These are phyloP conservation scores for Megaptera novaeangliae DNA, from an alignment of 2,113 vertebrate genomes.

Conservation along the genomic window DNA sequence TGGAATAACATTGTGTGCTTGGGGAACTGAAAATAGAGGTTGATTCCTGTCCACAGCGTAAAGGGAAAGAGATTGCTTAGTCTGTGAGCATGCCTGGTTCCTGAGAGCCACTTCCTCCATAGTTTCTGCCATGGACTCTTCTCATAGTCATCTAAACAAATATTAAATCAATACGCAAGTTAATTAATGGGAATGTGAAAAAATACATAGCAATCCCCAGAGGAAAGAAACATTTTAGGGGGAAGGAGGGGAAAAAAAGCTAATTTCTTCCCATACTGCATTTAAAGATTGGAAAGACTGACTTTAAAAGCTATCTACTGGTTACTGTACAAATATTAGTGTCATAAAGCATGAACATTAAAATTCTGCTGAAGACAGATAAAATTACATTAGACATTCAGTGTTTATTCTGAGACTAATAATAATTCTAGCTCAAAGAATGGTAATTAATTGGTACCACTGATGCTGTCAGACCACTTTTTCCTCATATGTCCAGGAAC, in stretches of 20 bases:
- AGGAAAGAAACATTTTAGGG: background rate
- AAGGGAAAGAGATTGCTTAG: background rate
- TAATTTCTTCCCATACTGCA: background rate
- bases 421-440: background rate
- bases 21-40: background rate
- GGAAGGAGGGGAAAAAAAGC: accelerated
- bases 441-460: background rate
- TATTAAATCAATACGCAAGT: background rate
- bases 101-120: background rate
- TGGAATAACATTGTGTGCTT: background rate
- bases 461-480: background rate
- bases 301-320: background rate
- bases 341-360: slow-evolving; percentile 32
- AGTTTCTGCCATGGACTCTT: background rate
- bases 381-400: background rate
- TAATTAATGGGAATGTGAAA: background rate
- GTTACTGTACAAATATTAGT: background rate
- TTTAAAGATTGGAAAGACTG: background rate
- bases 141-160: background rate
- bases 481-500: background rate
- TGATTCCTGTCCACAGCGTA: background rate
- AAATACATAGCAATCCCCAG: background rate
- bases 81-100: background rate
- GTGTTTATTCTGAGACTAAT: slow-evolving; percentile 14
- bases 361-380: slow-evolving; percentile 23